Evolutionary conservation across 2,888 invertebrate genomes (phyloP), one percentile per base, ranked within the genome.

Genomic region (Seladonia tumulorum): DNA sequence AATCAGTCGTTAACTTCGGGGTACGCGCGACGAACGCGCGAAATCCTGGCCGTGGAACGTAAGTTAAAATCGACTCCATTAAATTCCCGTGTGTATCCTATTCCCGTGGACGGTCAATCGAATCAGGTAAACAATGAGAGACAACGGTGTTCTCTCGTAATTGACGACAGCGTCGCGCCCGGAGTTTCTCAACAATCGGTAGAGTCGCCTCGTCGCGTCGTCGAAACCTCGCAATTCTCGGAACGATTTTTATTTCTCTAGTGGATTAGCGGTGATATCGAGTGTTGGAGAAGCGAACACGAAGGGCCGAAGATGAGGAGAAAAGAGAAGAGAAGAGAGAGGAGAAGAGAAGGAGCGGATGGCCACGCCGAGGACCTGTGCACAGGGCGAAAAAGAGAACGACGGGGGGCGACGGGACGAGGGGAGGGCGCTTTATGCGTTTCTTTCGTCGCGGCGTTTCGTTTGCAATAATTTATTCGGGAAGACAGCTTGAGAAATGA

Each of bases 401-500:
- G 80, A 74, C 74, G 76, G 77, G 22, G 84, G 87, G 80, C 47
- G 68, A 76, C 25, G 16, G 45, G 45, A 16, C n/a, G 53, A 57
- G 66, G 47, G 22, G 57, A 57, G 76, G 90, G 88, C 92, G 92
- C 91, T 93, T 93, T 93, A 93, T 93, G 93, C 93, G 91, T 93
- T 93, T 94, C 94, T 93, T 94, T 93, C 92, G 92, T 91, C 91
- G 92, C 91, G 91, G 92, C 91, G 91, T 94, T 94, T 93, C 93
- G 93, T 94, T 93, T 93, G 94, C 93, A 94, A 94, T 94, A 94
- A 94, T 93, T 94, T 94, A 94, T 93, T 93, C 94, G 91, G 88
- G 92, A 91, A 92, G 94, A 94, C 94, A 94, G 94, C 92, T 94
- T 94, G 94, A 94, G 93, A 94, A 94, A 94, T 94, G 94, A 93